Percentiles rank a stretch among this genome's conserved stretches.
Conservation (phyloP, 1,140 invertebrate genomes). For the Hyles euphorbiae region DNA sequence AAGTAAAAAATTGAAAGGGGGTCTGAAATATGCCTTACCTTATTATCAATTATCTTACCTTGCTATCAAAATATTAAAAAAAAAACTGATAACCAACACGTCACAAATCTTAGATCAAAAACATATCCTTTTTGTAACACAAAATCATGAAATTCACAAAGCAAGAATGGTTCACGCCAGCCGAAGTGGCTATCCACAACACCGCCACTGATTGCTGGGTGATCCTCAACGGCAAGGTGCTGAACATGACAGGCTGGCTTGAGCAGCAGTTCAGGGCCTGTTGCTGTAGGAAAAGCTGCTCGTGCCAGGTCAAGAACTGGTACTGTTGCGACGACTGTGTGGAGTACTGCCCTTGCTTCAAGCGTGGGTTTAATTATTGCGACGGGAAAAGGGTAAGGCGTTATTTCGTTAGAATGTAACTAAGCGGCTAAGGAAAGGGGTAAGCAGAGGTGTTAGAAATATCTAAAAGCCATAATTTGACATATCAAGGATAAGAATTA, state of each 20-base stretch:
- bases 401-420: not conserved
- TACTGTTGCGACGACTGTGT: slow-evolving; percentile 48
- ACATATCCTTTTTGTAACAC: too few relatives aligned
- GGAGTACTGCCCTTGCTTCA: slow-evolving; percentile 56
- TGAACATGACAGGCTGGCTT: slow-evolving; percentile 50
- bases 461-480: too few relatives aligned
- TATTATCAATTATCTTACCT: too few relatives aligned
- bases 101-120: too few relatives aligned
- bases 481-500: too few relatives aligned
- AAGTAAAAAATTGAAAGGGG: too few relatives aligned
- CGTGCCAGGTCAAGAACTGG: slow-evolving; percentile 53
- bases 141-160: slow-evolving; percentile 49
- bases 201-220: slow-evolving; percentile 52
- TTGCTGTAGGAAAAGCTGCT: slow-evolving; percentile 48
- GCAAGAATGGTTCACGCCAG: slow-evolving; percentile 62
- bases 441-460: too few relatives aligned
- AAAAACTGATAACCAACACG: too few relatives aligned
- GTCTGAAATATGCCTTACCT: too few relatives aligned
- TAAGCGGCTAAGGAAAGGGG: too few relatives aligned
- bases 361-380: slow-evolving; percentile 51
- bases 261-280: slow-evolving; percentile 46
- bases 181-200: slow-evolving; percentile 57
- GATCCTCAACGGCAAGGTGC: slow-evolving; percentile 46
- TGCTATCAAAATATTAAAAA: too few relatives aligned
- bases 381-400: slow-evolving; percentile 49